Percentiles rank a stretch among this genome's conserved stretches.
These are phyloP conservation scores for Choloepus didactylus DNA, from an alignment of 2,797 vertebrate genomes.

Conservation along the genomic window DNA sequence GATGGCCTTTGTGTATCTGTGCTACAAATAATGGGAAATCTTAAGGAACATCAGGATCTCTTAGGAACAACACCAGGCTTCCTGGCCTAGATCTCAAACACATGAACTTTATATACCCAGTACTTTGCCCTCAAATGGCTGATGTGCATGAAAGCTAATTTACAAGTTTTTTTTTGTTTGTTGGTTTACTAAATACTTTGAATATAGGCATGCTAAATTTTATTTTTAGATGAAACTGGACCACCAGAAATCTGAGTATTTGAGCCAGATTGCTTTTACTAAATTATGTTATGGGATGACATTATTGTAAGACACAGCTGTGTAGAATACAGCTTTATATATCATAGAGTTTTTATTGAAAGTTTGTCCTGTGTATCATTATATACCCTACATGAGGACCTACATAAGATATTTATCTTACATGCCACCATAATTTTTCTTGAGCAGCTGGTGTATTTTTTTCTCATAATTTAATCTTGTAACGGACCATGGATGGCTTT, in stretches of 20 bases:
- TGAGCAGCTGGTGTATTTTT: conserved; percentile 22
- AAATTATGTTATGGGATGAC: not conserved
- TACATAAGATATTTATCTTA: not conserved
- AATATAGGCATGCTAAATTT: not conserved
- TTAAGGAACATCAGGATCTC: not conserved
- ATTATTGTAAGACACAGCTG: not conserved
- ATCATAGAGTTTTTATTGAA: not conserved
- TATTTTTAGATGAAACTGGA: not conserved
- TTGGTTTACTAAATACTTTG: not conserved
- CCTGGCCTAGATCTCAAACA: not conserved
- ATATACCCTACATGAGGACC: not conserved
- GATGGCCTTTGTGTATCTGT: not conserved
- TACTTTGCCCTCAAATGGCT: not conserved
- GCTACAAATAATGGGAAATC: not conserved
- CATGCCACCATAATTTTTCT: conserved; percentile 5
- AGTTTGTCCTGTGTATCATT: not conserved
- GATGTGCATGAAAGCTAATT: not conserved
- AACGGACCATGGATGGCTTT: not conserved
- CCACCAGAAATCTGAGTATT: not conserved
- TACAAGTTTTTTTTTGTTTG: not conserved
- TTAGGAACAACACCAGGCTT: not conserved
- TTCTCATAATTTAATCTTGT: conserved; percentile 1
- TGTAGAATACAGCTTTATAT: not conserved
- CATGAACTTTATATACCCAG: not conserved
- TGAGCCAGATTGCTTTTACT: not conserved